Evolutionary conservation across 2,888 invertebrate genomes (phyloP).

Genomic region (Drymonia ruficornis): DNA sequence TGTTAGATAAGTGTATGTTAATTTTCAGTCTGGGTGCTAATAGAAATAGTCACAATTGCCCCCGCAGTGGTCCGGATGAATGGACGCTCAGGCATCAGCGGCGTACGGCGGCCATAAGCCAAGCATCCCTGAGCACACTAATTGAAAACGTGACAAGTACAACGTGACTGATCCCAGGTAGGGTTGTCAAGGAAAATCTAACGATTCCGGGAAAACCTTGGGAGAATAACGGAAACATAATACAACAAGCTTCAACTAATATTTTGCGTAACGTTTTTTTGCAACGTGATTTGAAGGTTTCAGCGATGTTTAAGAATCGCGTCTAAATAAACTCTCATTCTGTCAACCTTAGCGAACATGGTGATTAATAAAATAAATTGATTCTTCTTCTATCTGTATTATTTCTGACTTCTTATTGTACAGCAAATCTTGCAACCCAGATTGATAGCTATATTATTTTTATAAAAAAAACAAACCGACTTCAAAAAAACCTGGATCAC

Average conservation of each 20-base stretch:
- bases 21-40: not conserved
- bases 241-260: not conserved
- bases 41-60: conserved; percentile 37
- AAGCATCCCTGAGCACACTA: conserved; percentile 63
- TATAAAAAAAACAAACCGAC: too few species aligned
- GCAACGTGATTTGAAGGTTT: too few species aligned
- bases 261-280: not conserved
- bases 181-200: conserved; percentile 32
- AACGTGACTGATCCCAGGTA: conserved; percentile 43
- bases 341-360: too few species aligned
- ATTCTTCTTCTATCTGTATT: too few species aligned
- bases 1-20: not conserved
- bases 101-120: conserved; percentile 57
- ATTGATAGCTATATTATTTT: too few species aligned
- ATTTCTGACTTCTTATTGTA: too few species aligned
- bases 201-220: not conserved
- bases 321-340: too few species aligned
- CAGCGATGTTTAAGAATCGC: too few species aligned
- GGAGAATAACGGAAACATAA: not conserved
- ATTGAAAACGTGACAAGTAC: conserved; percentile 77
- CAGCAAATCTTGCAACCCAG: too few species aligned
- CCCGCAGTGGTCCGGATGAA: conserved; percentile 32
- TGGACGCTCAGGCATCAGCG: conserved; percentile 33
- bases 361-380: too few species aligned
- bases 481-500: too few species aligned